Conservation (phyloP, 2,888 invertebrate species). For the Sturmia bella region DNA sequence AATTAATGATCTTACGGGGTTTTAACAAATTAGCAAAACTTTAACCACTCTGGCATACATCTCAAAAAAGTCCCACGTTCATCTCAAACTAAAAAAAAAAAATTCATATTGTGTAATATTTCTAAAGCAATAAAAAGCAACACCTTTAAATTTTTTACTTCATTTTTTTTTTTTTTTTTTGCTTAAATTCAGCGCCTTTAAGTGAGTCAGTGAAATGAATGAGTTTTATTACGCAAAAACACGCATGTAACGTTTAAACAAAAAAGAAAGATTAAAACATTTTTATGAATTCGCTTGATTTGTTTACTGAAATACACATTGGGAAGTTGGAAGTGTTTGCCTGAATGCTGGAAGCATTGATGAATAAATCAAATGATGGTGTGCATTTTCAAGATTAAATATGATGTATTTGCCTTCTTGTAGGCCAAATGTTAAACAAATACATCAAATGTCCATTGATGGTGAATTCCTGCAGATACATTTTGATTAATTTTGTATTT, state of each 20-base stretch:
- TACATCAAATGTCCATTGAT: not conserved
- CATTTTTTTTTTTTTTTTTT: constrained; percentile 11
- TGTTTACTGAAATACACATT: constrained; percentile 7
- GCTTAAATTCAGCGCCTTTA: not conserved
- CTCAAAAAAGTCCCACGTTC: constrained; percentile 34
- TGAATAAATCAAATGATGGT: not conserved
- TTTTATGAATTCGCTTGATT: constrained; percentile 14
- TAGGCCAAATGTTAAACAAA: not conserved
- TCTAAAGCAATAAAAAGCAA: constrained; percentile 44
- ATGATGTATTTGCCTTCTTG: constrained; percentile 5
- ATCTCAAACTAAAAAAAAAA: constrained; percentile 7
- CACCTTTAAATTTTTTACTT: constrained; percentile 24
- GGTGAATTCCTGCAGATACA: too few relatives aligned
- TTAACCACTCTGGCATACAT: not conserved
- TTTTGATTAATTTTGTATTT: too few relatives aligned
- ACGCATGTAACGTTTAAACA: constrained; percentile 46
- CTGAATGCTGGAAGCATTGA: not conserved
- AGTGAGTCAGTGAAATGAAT: constrained; percentile 26
- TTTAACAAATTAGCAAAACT: constrained; percentile 59
- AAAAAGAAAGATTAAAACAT: not conserved
- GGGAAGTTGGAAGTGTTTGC: not conserved
- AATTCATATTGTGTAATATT: constrained; percentile 33
- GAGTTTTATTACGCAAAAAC: constrained; percentile 58
- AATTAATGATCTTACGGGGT: constrained; percentile 36
- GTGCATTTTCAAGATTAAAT: not conserved